phyloP scores from a whole-genome alignment of 2,113 vertebrate species.

The Paraplagusia blochii region DNA sequence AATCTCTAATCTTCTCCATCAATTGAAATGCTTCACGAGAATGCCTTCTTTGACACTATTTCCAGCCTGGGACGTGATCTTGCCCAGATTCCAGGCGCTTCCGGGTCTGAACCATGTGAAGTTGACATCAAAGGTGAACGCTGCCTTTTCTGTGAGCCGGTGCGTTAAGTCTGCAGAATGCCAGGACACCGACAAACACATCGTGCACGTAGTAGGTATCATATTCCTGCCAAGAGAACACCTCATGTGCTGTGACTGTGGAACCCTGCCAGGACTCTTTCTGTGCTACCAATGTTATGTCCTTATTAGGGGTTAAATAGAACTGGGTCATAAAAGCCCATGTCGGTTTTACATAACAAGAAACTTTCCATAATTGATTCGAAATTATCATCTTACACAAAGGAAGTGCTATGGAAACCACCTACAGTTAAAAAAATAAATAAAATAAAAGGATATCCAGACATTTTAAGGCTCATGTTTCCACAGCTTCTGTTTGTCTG shows the following conservation, averaged over 20 bases:
- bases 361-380: too few relatives aligned
- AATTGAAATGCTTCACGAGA: background rate
- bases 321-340: too few relatives aligned
- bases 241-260: background rate
- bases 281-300: too few relatives aligned
- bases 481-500: too few relatives aligned
- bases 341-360: too few relatives aligned
- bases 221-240: background rate
- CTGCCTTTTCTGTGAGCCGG: slow-evolving; percentile 49
- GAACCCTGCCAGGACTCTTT: background rate
- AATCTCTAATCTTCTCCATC: background rate
- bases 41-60: background rate
- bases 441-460: too few relatives aligned
- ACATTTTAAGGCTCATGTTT: too few relatives aligned
- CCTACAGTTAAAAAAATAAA: too few relatives aligned
- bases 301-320: background rate
- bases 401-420: too few relatives aligned
- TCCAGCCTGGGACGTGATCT: slow-evolving; percentile 57
- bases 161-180: slow-evolving; percentile 42
- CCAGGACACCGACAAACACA: slow-evolving; percentile 6
- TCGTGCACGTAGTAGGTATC: slow-evolving; percentile 57
- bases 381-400: too few relatives aligned
- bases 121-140: slow-evolving; percentile 45
- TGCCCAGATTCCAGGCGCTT: background rate
- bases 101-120: slow-evolving; percentile 11